These are phyloP conservation scores for Etheostoma spectabile DNA, from an alignment of 2,113 vertebrate species.

Conservation along the genomic window DNA sequence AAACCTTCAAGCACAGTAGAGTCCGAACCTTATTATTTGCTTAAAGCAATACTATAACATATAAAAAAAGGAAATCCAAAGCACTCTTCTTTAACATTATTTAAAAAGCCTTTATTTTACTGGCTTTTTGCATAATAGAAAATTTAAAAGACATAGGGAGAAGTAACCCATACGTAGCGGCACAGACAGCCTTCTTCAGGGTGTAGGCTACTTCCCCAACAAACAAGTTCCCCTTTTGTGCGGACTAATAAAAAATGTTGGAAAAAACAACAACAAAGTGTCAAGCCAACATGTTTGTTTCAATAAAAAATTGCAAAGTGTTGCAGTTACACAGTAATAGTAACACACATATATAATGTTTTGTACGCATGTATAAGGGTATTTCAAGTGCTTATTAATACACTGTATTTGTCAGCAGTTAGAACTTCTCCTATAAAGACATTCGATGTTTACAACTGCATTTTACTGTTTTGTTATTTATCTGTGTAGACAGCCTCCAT, in stretches of 20 bases:
- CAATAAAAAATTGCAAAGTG: neutral
- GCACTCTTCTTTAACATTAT: too few species aligned
- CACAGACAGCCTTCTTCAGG: too few species aligned
- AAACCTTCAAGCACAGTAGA: constrained; percentile 83
- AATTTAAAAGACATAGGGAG: too few species aligned
- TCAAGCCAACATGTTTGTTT: neutral
- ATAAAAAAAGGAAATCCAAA: neutral
- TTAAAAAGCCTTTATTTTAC: too few species aligned
- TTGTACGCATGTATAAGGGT: neutral
- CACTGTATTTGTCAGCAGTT: neutral
- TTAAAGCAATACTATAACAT: neutral
- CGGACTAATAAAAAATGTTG: too few species aligned
- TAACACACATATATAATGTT: too few species aligned
- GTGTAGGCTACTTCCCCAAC: too few species aligned
- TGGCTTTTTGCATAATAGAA: too few species aligned
- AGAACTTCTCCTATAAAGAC: neutral
- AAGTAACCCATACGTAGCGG: too few species aligned
- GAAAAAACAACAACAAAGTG: neutral
- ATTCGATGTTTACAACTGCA: neutral
- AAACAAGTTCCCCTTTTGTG: too few species aligned
- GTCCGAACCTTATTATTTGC: neutral
- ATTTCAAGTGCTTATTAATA: neutral
- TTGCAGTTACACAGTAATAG: neutral
- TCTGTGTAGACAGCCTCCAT: neutral
- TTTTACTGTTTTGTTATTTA: neutral